Evolutionary conservation across 2,888 invertebrate genomes (phyloP).

Genomic region (Busseola fusca): DNA sequence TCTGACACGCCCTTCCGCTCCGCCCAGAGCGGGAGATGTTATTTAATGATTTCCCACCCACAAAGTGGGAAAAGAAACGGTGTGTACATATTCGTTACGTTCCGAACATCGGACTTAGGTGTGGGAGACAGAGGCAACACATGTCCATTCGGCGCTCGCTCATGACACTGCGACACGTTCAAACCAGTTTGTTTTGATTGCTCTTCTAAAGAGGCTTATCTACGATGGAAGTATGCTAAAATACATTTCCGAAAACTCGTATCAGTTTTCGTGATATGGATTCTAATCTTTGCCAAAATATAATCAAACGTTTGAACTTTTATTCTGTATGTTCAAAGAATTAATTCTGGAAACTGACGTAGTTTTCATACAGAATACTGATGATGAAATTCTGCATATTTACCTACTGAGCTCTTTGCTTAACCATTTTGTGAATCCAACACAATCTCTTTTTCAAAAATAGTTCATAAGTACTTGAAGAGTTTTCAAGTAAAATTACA

Average conservation of each 20-base stretch:
- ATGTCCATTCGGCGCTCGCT: conserved; percentile 7
- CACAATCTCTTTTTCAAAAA: conserved; percentile 1
- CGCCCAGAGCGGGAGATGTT: too few species aligned
- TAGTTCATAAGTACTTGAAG: conserved; percentile 5
- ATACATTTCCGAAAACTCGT: too few species aligned
- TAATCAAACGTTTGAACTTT: too few species aligned
- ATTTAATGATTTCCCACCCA: too few species aligned
- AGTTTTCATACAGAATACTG: not conserved
- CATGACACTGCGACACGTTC: conserved; percentile 9
- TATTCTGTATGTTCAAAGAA: too few species aligned
- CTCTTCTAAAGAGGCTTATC: conserved; percentile 11
- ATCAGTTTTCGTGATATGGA: too few species aligned
- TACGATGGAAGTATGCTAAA: conserved; percentile 8
- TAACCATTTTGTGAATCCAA: not conserved
- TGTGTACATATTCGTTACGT: too few species aligned
- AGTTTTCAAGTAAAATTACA: conserved; percentile 1
- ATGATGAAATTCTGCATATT: not conserved
- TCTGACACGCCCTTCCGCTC: too few species aligned
- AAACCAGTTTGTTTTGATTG: conserved; percentile 12
- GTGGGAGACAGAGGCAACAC: conserved; percentile 6
- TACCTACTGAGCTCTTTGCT: not conserved
- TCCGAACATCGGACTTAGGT: conserved; percentile 4
- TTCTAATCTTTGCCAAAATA: too few species aligned
- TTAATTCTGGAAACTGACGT: not conserved
- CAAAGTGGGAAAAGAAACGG: too few species aligned